Evolutionary conservation across 1,140 invertebrate species (phyloP), one percentile per base, ranked within the genome.

Genomic region (Delia radicum): DNA sequence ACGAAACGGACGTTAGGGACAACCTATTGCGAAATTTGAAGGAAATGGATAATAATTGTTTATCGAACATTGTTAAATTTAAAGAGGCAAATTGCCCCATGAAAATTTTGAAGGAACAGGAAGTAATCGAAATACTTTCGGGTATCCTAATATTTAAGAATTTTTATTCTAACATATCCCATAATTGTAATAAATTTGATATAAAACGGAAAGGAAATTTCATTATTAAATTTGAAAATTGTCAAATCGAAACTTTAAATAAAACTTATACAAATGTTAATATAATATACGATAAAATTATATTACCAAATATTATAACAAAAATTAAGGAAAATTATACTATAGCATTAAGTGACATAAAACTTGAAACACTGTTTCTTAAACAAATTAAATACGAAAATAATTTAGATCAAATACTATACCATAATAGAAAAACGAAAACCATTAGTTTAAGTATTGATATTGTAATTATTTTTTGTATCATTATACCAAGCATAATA

Each of bases 241-340:
- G 55, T 62, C 21, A 62, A 62, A 62, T 62, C 3, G 7, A 62
- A 8, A 27, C 15, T 7, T 62, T 27, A 26, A 62, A 24, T 24
- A 62, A 62, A 62, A 62, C 18, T 5, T 71, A 8, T 46, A 65
- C 48, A 62, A 69, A 61, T 69, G n/a, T 21, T 31, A 63, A 76
- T 10, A 62, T 62, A 24, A 6, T 62, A 26, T 15, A 62, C 4
- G 46, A 62, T 26, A 62, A 62, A 21, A 10, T 62, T 62, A 62
- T 62, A 8, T 27, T 62, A 62, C 55, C 55, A 13, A 62, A 62
- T 62, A 2, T 62, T 10, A 62, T 62, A 62, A 55, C 13, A 13
- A 55, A 55, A 18, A 55, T 67, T 21, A 27, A 67, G 26, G 26
- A 67, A 4, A 24, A 28, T 67, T 21, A 6, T 31, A 67, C 4